Conservation (phyloP, 2,113 vertebrate genomes). For the Muntiacus muntjak region DNA sequence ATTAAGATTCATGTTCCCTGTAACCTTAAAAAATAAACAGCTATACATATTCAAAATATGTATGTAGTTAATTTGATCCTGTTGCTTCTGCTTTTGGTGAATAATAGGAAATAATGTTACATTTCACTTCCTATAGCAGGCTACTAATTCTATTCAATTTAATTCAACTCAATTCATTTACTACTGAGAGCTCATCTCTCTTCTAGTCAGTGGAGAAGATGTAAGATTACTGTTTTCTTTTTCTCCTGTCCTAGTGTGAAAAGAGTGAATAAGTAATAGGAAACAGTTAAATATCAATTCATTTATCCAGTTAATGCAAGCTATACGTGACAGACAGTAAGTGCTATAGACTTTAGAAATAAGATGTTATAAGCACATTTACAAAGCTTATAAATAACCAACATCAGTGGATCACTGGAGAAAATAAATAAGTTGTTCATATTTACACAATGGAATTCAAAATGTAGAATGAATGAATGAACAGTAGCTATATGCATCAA, state of each 20-base stretch:
- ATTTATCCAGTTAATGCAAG: neutral
- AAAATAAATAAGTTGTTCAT: neutral
- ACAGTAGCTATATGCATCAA: neutral
- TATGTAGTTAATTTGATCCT: neutral
- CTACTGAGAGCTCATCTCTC: neutral
- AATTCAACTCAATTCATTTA: constrained; percentile 29
- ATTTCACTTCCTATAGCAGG: neutral
- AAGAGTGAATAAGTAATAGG: neutral
- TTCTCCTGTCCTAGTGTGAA: neutral
- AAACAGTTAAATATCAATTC: neutral
- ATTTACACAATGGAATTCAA: neutral
- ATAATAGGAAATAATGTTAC: constrained; percentile 17
- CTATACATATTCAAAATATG: neutral
- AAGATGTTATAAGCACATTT: neutral
- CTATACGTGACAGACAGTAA: neutral
- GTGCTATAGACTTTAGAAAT: neutral
- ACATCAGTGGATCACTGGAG: neutral
- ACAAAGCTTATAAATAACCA: neutral
- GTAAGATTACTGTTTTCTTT: neutral
- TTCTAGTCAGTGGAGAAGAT: neutral
- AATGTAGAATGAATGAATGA: neutral
- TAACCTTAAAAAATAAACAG: constrained; percentile 1
- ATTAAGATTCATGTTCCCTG: neutral
- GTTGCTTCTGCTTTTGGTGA: neutral
- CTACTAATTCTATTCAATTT: neutral